Conservation (phyloP, 2,888 invertebrate genomes). For the Ecliptopera silaceata region DNA sequence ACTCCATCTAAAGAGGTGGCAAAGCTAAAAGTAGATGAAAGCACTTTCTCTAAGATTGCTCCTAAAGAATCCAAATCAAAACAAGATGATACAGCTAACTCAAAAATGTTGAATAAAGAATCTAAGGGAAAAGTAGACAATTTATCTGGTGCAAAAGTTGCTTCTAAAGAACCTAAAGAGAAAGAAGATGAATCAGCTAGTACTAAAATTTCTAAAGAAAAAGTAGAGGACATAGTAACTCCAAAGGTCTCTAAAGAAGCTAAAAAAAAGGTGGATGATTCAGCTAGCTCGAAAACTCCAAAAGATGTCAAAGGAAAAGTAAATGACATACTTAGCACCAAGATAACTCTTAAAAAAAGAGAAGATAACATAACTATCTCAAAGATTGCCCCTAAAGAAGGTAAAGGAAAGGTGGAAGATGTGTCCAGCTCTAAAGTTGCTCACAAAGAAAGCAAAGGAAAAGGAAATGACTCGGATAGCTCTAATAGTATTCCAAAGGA, state of each 20-base stretch:
- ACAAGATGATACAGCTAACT: slow-evolving; percentile 29
- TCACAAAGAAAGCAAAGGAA: slow-evolving; percentile 1
- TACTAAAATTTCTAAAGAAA: slow-evolving; percentile 16
- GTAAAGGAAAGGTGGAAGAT: neutral
- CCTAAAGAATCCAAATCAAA: slow-evolving; percentile 22
- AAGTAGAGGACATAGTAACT: slow-evolving; percentile 30
- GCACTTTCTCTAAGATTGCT: slow-evolving; percentile 1
- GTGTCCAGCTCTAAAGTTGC: neutral
- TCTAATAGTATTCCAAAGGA: neutral
- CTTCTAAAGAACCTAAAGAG: slow-evolving; percentile 27
- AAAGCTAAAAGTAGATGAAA: slow-evolving; percentile 11
- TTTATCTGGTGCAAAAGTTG: slow-evolving; percentile 8
- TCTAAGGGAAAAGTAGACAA: slow-evolving; percentile 33
- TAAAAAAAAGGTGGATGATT: slow-evolving; percentile 21
- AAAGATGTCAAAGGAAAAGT: slow-evolving; percentile 8
- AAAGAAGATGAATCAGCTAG: slow-evolving; percentile 31
- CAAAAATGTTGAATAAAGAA: slow-evolving; percentile 16
- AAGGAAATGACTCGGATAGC: neutral
- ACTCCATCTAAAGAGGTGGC: slow-evolving; percentile 17
- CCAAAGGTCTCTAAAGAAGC: slow-evolving; percentile 3
- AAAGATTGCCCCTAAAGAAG: neutral
- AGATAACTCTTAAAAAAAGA: neutral
- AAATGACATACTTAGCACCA: neutral
- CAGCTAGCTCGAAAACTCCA: neutral
- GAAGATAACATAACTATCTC: neutral